Evolutionary conservation across 2,888 invertebrate species (phyloP), one percentile per base, ranked within the genome.

Genomic region (Brachynemurus nebulosus): DNA sequence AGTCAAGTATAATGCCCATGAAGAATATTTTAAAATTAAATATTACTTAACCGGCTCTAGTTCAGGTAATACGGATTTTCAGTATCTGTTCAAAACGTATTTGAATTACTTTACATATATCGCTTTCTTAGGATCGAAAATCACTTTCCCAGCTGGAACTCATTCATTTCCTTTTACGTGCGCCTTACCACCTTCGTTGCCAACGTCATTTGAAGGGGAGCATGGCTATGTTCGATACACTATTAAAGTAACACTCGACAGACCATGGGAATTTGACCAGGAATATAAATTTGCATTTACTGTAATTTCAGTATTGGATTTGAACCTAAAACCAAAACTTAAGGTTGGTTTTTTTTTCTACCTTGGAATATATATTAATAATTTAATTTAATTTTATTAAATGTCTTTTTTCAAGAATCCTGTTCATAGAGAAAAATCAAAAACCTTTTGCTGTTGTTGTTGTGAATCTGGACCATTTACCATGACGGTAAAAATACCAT

Each of bases 251-350:
- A 77, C 74, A 1, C 66, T 90, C 12, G 85, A 89, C 57, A 71
- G 84, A 16, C 81, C 89, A 6, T 86, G 85, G 77, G 83, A 84
- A 55, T 81, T 83, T 58, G 86, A 91, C 64, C 81, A 86, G 55
- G 85, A 85, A 52, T 77, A 78, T 40, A 86, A 86, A 66, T 74
- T 75, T 63, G 78, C 81, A 4, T 89, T 91, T 57, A 86, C 84
- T 41, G 80, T 92, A 7, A 74, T 86, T 45, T 78, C 84, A 46
- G 77, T 81, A 4, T 70, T 89, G 51, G 90, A 91, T 64, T 70
- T 92, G 51, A 91, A 91, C 67, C 68, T 75, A 47, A 80, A 81
- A 63, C 70, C 77, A 16, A 72, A 76, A 47, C 77, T 81, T 34
- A 74, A 72, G 62, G 83, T 82, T 25, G 27, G 8, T 8, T 25